A percentile compares a stretch with the other conserved stretches of the same genome.
Conservation (phyloP, 1,140 invertebrate genomes). For the Leptopilina clavipes region DNA sequence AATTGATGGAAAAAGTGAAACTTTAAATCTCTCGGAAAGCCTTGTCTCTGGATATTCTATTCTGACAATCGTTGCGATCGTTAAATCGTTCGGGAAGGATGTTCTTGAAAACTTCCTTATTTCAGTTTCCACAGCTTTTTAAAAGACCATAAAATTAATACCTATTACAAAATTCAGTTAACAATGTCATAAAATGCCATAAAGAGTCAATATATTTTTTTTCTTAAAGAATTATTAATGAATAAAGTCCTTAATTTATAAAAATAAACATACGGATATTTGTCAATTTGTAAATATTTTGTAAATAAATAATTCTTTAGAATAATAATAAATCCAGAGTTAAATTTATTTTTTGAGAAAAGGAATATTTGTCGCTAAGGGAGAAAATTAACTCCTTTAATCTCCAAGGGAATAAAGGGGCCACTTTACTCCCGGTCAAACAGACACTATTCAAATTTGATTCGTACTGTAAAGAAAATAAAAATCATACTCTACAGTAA, state of each 20-base stretch:
- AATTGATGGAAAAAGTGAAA: slow-evolving; percentile 9
- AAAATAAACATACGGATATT: too few species aligned
- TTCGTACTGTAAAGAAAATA: too few species aligned
- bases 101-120: slow-evolving; percentile 42
- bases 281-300: too few species aligned
- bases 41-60: not conserved
- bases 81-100: slow-evolving; percentile 41
- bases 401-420: too few species aligned
- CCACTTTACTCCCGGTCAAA: too few species aligned
- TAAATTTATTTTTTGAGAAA: too few species aligned
- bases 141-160: slow-evolving; percentile 24
- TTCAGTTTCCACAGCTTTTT: slow-evolving; percentile 1
- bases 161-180: not conserved
- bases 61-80: slow-evolving; percentile 37
- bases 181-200: not conserved
- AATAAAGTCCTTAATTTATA: not conserved
- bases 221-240: not conserved
- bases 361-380: not conserved
- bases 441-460: too few species aligned
- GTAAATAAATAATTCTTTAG: too few species aligned
- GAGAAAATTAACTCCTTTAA: too few species aligned
- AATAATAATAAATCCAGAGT: too few species aligned
- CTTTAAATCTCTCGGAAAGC: slow-evolving; percentile 40
- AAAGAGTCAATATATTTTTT: too few species aligned
- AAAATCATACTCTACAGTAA: too few species aligned